A percentile compares a stretch with the other conserved stretches of the same genome.
These are phyloP conservation scores for Schizotus pectinicornis DNA, from an alignment of 2,888 invertebrate genomes.

Conservation along the genomic window DNA sequence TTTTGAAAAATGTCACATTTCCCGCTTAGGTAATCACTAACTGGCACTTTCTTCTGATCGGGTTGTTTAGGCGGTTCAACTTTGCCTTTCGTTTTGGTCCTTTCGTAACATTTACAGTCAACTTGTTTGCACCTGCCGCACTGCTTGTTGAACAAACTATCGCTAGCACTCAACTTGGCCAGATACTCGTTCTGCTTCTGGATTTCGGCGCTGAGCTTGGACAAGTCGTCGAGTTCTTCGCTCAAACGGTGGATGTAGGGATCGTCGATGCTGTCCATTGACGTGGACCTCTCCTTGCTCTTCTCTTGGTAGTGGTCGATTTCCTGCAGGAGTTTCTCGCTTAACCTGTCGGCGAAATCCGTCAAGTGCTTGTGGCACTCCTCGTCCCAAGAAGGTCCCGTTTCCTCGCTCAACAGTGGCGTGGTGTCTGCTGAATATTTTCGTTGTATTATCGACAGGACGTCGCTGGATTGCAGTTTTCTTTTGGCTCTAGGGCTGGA, in stretches of 20 bases:
- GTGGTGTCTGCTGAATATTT: slow-evolving; percentile 45
- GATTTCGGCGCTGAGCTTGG: slow-evolving; percentile 65
- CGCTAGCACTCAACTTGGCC: slow-evolving; percentile 62
- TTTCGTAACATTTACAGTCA: slow-evolving; percentile 45
- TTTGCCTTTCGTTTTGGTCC: slow-evolving; percentile 37
- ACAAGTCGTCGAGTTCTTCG: slow-evolving; percentile 65
- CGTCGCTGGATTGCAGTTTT: slow-evolving; percentile 41
- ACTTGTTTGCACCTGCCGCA: slow-evolving; percentile 61
- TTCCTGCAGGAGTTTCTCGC: slow-evolving; percentile 79
- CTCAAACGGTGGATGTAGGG: slow-evolving; percentile 67
- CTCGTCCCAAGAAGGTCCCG: slow-evolving; percentile 62
- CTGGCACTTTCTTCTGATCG: slow-evolving; percentile 19
- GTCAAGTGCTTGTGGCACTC: slow-evolving; percentile 74
- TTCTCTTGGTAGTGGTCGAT: slow-evolving; percentile 68
- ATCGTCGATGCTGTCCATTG: slow-evolving; percentile 64
- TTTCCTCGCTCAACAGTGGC: slow-evolving; percentile 44
- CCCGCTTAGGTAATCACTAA: slow-evolving; percentile 21
- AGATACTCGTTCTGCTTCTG: slow-evolving; percentile 67
- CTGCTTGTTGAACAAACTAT: slow-evolving; percentile 48
- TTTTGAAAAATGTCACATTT: slow-evolving; percentile 32
- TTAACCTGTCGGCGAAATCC: slow-evolving; percentile 82
- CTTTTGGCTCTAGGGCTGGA: slow-evolving; percentile 60
- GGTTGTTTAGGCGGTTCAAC: slow-evolving; percentile 48
- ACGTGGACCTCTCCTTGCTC: slow-evolving; percentile 58
- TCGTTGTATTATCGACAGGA: slow-evolving; percentile 43